These are phyloP conservation scores for Chiropotes sagulatus DNA, from an alignment of 2,797 vertebrate species.

Conservation along the genomic window DNA sequence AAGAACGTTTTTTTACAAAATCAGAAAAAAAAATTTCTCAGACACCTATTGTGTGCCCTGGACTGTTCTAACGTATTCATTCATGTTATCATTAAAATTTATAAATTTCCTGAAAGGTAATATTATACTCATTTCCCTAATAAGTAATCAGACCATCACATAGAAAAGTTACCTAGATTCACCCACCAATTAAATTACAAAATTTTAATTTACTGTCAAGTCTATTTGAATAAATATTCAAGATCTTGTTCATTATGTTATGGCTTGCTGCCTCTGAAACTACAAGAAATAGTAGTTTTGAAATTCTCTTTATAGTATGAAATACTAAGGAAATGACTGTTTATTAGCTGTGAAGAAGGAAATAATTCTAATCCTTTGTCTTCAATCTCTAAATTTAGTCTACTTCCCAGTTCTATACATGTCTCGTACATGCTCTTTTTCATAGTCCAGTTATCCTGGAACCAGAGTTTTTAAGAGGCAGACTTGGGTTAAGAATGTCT, in stretches of 20 bases:
- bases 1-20: neutral
- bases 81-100: neutral
- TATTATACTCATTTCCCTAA: neutral
- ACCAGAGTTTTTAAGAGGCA: neutral
- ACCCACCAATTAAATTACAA: neutral
- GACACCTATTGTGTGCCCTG: neutral
- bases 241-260: neutral
- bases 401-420: neutral
- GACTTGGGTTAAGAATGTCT: neutral
- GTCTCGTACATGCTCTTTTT: neutral
- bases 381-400: neutral
- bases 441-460: neutral
- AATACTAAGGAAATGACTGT: neutral
- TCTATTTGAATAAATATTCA: neutral
- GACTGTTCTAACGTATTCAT: neutral
- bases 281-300: neutral
- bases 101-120: neutral
- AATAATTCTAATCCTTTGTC: neutral
- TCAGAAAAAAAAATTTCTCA: neutral
- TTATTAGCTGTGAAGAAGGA: neutral
- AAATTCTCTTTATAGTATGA: neutral
- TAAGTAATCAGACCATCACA: neutral
- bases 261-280: neutral
- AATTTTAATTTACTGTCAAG: neutral
- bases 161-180: neutral